Conservation (phyloP, 2,797 vertebrate species). For the Ctenochaetus hawaiiensis region DNA sequence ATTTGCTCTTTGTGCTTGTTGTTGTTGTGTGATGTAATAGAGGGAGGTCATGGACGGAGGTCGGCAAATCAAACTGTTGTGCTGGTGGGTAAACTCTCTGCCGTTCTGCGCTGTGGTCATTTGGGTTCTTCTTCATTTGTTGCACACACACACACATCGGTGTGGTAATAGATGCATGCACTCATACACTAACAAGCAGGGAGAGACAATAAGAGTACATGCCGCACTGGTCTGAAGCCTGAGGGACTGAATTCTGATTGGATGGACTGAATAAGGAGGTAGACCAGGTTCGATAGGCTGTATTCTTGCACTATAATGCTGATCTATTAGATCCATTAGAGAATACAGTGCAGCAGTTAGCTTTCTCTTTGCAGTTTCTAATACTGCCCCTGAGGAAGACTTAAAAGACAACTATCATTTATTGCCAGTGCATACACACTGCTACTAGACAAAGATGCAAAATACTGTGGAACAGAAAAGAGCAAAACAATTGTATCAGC, state of each 20-base stretch:
- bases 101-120: slow-evolving; percentile 12
- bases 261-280: slow-evolving; percentile 24
- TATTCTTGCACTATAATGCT: slow-evolving; percentile 35
- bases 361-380: slow-evolving; percentile 21
- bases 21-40: slow-evolving; percentile 47
- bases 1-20: slow-evolving; percentile 15
- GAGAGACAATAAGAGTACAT: slow-evolving; percentile 15
- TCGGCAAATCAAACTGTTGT: slow-evolving; percentile 43
- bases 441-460: not conserved
- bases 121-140: slow-evolving; percentile 12
- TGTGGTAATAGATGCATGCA: slow-evolving; percentile 6
- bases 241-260: slow-evolving; percentile 32
- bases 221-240: slow-evolving; percentile 28
- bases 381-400: slow-evolving; percentile 4
- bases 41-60: slow-evolving; percentile 37
- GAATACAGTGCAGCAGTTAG: not conserved
- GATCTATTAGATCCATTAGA: slow-evolving; percentile 46
- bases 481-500: slow-evolving; percentile 13
- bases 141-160: slow-evolving; percentile 9
- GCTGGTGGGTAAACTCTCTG: slow-evolving; percentile 25
- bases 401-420: slow-evolving; percentile 16
- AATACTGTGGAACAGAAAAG: not conserved
- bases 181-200: slow-evolving; percentile 21
- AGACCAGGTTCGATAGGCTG: slow-evolving; percentile 13
- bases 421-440: slow-evolving; percentile 1